Evolutionary conservation across 2,888 invertebrate species (phyloP).

Genomic region (Microplitis deprimator): DNA sequence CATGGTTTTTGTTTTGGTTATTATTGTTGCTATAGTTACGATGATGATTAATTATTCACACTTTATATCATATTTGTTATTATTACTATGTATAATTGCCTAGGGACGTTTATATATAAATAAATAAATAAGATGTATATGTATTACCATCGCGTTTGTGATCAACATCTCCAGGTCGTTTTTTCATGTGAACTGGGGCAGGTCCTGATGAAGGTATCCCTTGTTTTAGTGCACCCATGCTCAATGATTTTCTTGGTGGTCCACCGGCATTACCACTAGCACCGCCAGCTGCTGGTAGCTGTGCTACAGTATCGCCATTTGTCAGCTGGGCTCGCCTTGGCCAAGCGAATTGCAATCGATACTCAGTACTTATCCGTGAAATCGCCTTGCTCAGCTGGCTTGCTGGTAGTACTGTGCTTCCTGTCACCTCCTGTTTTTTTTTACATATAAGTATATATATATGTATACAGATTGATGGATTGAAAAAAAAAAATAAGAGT

Average conservation of each 20-base stretch:
- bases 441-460: not conserved
- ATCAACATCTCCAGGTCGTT: conserved; percentile 78
- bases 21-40: too few relatives aligned
- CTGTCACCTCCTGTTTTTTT: conserved; percentile 62
- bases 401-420: conserved; percentile 64
- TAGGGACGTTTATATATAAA: too few relatives aligned
- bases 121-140: too few relatives aligned
- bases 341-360: conserved; percentile 92
- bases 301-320: conserved; percentile 73
- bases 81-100: too few relatives aligned
- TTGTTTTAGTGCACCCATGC: conserved; percentile 87
- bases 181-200: conserved; percentile 77
- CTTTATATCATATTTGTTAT: too few relatives aligned
- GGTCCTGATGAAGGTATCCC: conserved; percentile 71
- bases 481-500: conserved; percentile 5
- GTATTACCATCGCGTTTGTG: conserved; percentile 72
- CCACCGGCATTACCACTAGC: conserved; percentile 69
- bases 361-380: conserved; percentile 86
- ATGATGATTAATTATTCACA: too few relatives aligned
- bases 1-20: too few relatives aligned
- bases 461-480: conserved; percentile 8
- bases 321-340: conserved; percentile 78
- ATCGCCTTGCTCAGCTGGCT: conserved; percentile 83
- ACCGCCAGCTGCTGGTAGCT: conserved; percentile 71
- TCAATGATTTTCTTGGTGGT: conserved; percentile 86